These are phyloP conservation scores for Babyrousa celebensis DNA, from an alignment of 2,797 vertebrate species.

Conservation along the genomic window DNA sequence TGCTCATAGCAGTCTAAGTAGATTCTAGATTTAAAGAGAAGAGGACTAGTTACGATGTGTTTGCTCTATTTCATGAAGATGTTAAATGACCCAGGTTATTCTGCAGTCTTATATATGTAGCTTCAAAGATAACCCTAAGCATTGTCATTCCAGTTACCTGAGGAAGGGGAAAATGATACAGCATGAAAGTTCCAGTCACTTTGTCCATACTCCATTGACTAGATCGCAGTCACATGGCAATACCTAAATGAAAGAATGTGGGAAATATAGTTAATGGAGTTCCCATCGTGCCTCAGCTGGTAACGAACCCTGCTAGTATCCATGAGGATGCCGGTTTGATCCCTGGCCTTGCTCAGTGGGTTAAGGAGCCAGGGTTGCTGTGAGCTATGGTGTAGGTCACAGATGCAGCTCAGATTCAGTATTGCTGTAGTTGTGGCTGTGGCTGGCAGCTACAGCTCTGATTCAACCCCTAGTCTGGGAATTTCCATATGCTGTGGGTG, in stretches of 20 bases:
- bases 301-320: no score
- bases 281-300: no score
- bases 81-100: background rate
- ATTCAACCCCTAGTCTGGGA: no score
- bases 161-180: background rate
- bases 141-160: background rate
- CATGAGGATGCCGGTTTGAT: no score
- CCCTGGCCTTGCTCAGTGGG: no score
- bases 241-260: background rate
- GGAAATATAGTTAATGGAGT: no score
- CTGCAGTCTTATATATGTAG: background rate
- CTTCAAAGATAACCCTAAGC: background rate
- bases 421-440: no score
- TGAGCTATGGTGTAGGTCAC: no score
- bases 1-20: background rate
- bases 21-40: background rate
- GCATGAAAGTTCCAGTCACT: background rate
- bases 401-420: no score
- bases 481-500: no score
- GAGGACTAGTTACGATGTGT: background rate
- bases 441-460: no score
- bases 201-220: background rate
- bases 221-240: background rate
- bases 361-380: no score
- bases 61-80: background rate